These are phyloP conservation scores for Choristoneura rosaceana DNA, from an alignment of 2,888 invertebrate genomes.

Conservation along the genomic window DNA sequence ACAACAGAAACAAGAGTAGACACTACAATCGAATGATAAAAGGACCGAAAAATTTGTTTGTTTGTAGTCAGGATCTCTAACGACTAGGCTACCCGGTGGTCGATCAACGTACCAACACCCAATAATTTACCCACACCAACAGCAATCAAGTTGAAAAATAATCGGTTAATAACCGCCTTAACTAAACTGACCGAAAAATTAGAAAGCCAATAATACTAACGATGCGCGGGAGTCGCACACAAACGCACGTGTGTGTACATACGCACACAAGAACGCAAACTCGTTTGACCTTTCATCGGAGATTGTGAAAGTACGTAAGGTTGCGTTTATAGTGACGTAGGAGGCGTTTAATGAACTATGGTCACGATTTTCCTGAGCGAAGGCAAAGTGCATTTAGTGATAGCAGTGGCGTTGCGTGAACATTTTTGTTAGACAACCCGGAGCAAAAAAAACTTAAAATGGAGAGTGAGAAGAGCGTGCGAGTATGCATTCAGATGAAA, in stretches of 20 bases:
- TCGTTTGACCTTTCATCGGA: slow-evolving; percentile 69
- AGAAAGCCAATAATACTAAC: slow-evolving; percentile 68
- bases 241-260: slow-evolving; percentile 41
- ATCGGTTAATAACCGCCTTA: slow-evolving; percentile 35
- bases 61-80: no score
- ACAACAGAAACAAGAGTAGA: no score
- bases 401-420: not conserved
- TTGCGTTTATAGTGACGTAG: slow-evolving; percentile 17
- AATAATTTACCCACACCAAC: not conserved
- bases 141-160: slow-evolving; percentile 25
- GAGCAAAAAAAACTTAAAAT: no score
- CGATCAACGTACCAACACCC: not conserved
- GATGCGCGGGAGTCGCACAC: slow-evolving; percentile 48
- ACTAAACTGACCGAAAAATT: slow-evolving; percentile 60
- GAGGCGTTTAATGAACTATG: not conserved
- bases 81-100: not conserved
- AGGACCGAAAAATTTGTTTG: no score
- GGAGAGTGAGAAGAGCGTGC: no score
- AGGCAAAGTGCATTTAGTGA: not conserved
- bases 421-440: no score
- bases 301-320: slow-evolving; percentile 69
- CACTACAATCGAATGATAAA: no score
- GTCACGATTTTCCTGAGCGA: not conserved
- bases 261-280: slow-evolving; percentile 49
- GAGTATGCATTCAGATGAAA: no score